Conservation (phyloP, 2,888 invertebrate genomes). For the Andrena hattorfiana region DNA sequence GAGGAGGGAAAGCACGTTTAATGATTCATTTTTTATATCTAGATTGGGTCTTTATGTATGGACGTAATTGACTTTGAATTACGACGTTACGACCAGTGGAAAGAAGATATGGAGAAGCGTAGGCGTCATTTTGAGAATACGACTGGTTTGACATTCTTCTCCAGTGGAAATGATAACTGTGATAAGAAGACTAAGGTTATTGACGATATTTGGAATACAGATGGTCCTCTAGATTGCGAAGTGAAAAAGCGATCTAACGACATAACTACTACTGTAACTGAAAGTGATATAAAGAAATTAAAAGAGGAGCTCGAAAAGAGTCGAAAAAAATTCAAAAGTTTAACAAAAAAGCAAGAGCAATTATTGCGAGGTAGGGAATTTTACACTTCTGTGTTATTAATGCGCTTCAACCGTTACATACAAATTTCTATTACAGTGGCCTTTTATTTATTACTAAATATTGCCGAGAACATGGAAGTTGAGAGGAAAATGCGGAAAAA, state of each 20-base stretch:
- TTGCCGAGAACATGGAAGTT: slow-evolving; percentile 97
- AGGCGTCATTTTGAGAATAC: slow-evolving; percentile 84
- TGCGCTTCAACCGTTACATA: slow-evolving; percentile 4
- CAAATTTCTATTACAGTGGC: slow-evolving; percentile 88
- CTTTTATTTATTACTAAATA: slow-evolving; percentile 96
- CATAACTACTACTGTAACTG: slow-evolving; percentile 70
- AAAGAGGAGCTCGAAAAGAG: slow-evolving; percentile 92
- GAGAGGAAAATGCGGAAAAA: slow-evolving; percentile 99
- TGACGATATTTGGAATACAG: slow-evolving; percentile 82
- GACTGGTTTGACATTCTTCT: slow-evolving; percentile 81
- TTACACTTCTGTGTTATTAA: slow-evolving; percentile 24
- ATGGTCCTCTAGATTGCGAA: slow-evolving; percentile 81
- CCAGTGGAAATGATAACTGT: slow-evolving; percentile 75
- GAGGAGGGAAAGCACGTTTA: background rate
- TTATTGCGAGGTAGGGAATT: slow-evolving; percentile 88
- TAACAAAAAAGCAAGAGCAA: slow-evolving; percentile 97
- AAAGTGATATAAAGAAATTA: slow-evolving; percentile 83
- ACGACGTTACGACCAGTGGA: slow-evolving; percentile 97
- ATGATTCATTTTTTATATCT: slow-evolving; percentile 31
- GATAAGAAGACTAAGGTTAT: slow-evolving; percentile 80
- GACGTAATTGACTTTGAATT: slow-evolving; percentile 98
- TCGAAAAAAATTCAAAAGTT: slow-evolving; percentile 90
- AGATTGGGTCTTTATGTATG: slow-evolving; percentile 98
- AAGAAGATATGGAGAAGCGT: slow-evolving; percentile 89
- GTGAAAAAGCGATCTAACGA: slow-evolving; percentile 79